These are phyloP conservation scores for Fabriciana adippe DNA, from an alignment of 2,888 invertebrate genomes.

Conservation along the genomic window DNA sequence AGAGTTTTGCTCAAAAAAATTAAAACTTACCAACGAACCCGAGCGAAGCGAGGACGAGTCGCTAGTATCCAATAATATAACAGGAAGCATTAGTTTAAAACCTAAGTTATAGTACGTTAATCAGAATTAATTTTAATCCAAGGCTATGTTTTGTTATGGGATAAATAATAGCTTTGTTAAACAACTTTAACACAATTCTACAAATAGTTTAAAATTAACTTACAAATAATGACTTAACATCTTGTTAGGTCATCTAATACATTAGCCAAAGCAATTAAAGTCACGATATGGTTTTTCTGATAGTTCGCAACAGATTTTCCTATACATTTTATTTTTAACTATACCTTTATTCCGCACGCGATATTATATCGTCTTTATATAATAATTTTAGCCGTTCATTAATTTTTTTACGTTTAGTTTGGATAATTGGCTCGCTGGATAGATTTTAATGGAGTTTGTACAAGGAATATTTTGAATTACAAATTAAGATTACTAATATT, in stretches of 20 bases:
- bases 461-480: no score
- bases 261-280: constrained; percentile 16
- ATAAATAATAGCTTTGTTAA: constrained; percentile 4
- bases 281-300: constrained; percentile 13
- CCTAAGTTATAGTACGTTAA: no score
- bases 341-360: no score
- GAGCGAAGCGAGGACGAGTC: no score
- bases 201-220: neutral
- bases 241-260: constrained; percentile 10
- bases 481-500: no score
- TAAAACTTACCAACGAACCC: no score
- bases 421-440: no score
- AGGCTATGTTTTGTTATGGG: constrained; percentile 2
- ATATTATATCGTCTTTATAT: no score
- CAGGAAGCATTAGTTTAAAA: neutral
- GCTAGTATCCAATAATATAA: neutral
- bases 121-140: constrained; percentile 12
- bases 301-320: neutral
- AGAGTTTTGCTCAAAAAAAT: no score
- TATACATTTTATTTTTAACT: neutral
- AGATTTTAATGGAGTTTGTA: no score
- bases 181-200: neutral
- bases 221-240: constrained; percentile 2
- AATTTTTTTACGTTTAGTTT: no score
- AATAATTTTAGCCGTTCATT: no score